Percentiles rank a stretch among this genome's conserved stretches.
These are phyloP conservation scores for Periplaneta americana DNA, from an alignment of 1,140 invertebrate genomes.

Conservation along the genomic window DNA sequence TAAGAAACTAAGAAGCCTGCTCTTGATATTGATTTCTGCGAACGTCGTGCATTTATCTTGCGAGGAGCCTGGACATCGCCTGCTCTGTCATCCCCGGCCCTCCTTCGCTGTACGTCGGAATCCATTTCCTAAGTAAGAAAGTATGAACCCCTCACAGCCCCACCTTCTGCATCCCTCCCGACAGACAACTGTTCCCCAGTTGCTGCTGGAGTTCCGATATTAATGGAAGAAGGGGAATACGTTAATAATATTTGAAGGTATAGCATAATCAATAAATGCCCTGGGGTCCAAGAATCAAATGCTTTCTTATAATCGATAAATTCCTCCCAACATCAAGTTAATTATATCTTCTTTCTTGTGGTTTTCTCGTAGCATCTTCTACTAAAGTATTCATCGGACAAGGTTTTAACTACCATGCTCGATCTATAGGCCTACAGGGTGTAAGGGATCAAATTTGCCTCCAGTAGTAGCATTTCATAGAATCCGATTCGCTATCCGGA, in stretches of 20 bases:
- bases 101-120: neutral
- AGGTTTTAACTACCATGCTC: too few relatives aligned
- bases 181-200: neutral
- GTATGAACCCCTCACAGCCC: neutral
- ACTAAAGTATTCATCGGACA: too few relatives aligned
- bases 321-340: too few relatives aligned
- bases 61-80: neutral
- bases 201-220: neutral
- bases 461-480: too few relatives aligned
- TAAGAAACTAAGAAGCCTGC: neutral
- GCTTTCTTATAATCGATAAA: too few relatives aligned
- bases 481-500: too few relatives aligned
- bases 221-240: neutral
- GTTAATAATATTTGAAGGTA: neutral
- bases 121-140: neutral
- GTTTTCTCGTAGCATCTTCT: too few relatives aligned
- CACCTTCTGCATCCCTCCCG: neutral
- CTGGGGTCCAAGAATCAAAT: neutral
- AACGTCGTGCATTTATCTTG: neutral
- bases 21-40: neutral
- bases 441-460: too few relatives aligned
- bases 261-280: neutral
- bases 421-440: too few relatives aligned
- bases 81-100: neutral
- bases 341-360: too few relatives aligned